Evolutionary conservation across 2,113 vertebrate species (phyloP).

Genomic region (Osmerus eperlanus): DNA sequence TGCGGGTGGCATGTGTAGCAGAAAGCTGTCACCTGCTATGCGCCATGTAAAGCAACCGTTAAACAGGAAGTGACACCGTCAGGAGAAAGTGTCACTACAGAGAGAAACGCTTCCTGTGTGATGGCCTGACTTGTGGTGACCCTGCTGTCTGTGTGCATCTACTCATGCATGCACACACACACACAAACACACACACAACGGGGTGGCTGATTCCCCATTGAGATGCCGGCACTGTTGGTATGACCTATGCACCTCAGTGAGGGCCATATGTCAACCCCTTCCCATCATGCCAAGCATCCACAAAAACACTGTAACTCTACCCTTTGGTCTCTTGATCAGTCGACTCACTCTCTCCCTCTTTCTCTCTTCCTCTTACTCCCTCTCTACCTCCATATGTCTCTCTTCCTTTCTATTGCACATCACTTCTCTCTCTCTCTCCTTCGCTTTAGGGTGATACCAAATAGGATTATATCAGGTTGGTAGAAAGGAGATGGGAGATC

Average conservation of each 20-base stretch:
- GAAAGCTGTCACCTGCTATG: not conserved
- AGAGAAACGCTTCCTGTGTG: not conserved
- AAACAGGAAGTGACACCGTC: no score
- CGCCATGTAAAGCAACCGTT: not conserved
- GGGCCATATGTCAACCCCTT: no score
- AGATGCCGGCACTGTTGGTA: slow-evolving; percentile 52
- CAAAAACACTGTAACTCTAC: no score
- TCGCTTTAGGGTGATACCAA: not conserved
- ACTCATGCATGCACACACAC: slow-evolving; percentile 3
- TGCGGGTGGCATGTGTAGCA: not conserved
- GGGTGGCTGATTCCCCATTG: slow-evolving; percentile 44
- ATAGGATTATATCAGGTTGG: not conserved
- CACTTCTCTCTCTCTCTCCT: not conserved
- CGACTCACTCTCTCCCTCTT: slow-evolving; percentile 12
- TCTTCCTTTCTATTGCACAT: slow-evolving; percentile 11
- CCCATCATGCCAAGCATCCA: slow-evolving; percentile 59
- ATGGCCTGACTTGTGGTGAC: not conserved
- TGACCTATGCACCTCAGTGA: slow-evolving; percentile 40
- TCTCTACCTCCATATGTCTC: not conserved
- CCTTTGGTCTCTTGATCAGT: not conserved
- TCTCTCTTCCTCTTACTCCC: not conserved
- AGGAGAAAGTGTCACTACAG: no score
- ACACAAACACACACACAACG: slow-evolving; percentile 18
- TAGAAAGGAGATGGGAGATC: slow-evolving; percentile 22
- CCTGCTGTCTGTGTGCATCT: slow-evolving; percentile 3